Percentiles rank a stretch among this genome's conserved stretches.
phyloP scores from a whole-genome alignment of 2,888 invertebrate species.

The Ennomos fuscantarius region DNA sequence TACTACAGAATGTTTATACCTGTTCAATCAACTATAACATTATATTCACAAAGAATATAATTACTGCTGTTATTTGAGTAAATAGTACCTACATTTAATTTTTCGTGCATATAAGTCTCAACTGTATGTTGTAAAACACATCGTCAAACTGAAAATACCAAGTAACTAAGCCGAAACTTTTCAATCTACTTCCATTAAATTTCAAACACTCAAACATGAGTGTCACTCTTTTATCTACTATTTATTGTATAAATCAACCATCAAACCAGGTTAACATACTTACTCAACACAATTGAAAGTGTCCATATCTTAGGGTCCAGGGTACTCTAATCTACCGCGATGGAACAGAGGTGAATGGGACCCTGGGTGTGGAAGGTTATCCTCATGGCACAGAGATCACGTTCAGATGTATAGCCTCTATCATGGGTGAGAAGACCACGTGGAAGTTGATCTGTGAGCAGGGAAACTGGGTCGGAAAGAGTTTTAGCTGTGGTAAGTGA shows the following conservation, averaged over 20 bases:
- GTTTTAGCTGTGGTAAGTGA: conserved; percentile 90
- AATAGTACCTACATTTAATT: no score
- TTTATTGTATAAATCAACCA: not conserved
- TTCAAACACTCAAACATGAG: conserved; percentile 3
- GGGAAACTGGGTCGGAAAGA: conserved; percentile 93
- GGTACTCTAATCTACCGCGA: conserved; percentile 92
- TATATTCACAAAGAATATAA: no score
- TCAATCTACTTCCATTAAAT: conserved; percentile 6
- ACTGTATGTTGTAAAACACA: no score
- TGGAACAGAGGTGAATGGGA: conserved; percentile 87
- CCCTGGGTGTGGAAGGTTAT: conserved; percentile 87
- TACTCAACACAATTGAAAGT: conserved; percentile 21
- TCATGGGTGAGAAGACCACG: conserved; percentile 92
- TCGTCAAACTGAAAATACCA: not conserved
- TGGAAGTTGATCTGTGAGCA: conserved; percentile 95
- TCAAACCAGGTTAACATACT: not conserved
- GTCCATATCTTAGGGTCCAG: conserved; percentile 84
- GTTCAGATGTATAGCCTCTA: conserved; percentile 92
- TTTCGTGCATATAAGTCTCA: no score
- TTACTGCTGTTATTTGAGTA: no score
- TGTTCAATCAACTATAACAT: no score
- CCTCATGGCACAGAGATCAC: conserved; percentile 93
- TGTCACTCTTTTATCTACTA: not conserved
- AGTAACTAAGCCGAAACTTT: conserved; percentile 5
- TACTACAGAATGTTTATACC: no score